Base-by-base conservation (phyloP, 2,797 vertebrate species). In the Graptemys geographica region DNA sequence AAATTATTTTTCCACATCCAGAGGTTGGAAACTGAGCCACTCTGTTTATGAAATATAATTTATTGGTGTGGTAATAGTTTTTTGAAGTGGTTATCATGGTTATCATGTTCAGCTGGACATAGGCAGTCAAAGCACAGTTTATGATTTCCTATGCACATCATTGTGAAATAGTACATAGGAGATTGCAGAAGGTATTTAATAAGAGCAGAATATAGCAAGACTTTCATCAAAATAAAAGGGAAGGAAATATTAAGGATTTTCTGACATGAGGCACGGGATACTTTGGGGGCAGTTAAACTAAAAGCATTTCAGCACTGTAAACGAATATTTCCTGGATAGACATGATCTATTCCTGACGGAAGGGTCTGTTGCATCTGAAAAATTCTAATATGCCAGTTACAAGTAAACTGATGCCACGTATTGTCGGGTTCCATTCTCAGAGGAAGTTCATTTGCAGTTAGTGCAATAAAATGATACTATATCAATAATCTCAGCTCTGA, bases 191-290 rank as follows among this genome's bases (percentile, higher is more conserved):
- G 95, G 83, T 49, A 52, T 86, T 62, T 44, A 76, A 47, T 93
- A 93, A 96, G 93, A 95, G 93, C 92, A 90, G 94, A 96, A 94
- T 92, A 94, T 33, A 95, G 81, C 31, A 90, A 95, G 88, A 90
- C 84, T 97, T 96, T 96, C 74, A 94, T 93, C 88, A 96, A 89
- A 51, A 88, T 89, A 94, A 97, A 96, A 97, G 96, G 92, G 93
- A 95, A 97, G 89, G 95, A 94, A 97, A 96, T 92, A 95, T 94
- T 89, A 59, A 74, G 81, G 93, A 52, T 51, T 97, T 96, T 94
- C 96, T 96, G 51, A 93, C 96, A 91, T 88, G 79, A 41, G 96
- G 65, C 76, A 55, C 21, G 94, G 94, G 92, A 90, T 92, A 95
- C 90, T 96, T 95, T 51, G 88, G 69, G 89, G 93, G 3, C 49